Evolutionary conservation across 92 coral and sea anemone species (phyloP).

Genomic region (Meandrina meandrites): DNA sequence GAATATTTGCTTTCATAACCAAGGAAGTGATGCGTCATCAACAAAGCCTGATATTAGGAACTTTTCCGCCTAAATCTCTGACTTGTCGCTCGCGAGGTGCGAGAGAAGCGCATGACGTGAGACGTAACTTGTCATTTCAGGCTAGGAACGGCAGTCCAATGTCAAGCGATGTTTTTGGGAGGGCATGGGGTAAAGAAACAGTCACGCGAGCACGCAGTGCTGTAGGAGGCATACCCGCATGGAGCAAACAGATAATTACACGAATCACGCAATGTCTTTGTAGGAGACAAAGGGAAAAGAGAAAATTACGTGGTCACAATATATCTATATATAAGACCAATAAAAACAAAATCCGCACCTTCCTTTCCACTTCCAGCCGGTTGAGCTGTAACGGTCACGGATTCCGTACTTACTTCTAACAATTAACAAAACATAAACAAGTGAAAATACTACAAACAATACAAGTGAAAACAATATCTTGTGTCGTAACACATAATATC

Average conservation of each 20-base stretch:
- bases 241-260: not conserved
- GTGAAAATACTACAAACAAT: not conserved
- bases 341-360: not conserved
- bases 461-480: no score
- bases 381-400: not conserved
- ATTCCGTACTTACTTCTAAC: constrained; percentile 3
- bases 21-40: no score
- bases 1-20: not conserved
- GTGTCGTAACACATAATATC: no score
- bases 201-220: not conserved
- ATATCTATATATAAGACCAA: not conserved
- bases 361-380: not conserved
- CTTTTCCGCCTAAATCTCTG: no score
- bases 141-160: no score
- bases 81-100: no score
- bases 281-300: not conserved
- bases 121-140: no score
- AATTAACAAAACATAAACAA: not conserved
- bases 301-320: not conserved
- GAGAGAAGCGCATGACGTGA: no score
- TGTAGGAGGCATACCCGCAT: no score
- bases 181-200: not conserved
- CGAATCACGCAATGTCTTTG: not conserved
- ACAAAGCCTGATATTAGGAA: no score
- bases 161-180: no score